Evolutionary conservation across 2,797 vertebrate genomes (phyloP).

Genomic region (Podarcis lilfordi): DNA sequence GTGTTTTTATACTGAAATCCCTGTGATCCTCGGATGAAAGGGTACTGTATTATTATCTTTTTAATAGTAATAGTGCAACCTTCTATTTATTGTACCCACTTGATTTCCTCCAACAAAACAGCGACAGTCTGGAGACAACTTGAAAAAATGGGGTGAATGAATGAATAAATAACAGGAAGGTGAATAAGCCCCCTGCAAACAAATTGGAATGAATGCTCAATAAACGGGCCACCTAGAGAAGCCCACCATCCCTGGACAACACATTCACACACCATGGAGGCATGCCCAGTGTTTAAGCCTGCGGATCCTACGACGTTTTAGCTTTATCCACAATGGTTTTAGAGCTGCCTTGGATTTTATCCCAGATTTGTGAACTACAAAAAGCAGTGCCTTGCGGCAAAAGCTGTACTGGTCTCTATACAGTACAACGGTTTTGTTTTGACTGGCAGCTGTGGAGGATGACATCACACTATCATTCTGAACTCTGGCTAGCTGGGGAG

Average conservation of each 20-base stretch:
- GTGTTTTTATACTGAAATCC: no score
- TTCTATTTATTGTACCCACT: no score
- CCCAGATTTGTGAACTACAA: conserved; percentile 62
- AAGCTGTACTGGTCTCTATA: conserved; percentile 64
- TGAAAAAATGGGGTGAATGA: no score
- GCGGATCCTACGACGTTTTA: conserved; percentile 35
- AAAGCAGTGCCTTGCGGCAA: conserved; percentile 59
- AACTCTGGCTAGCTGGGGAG: conserved; percentile 31
- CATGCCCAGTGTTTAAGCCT: conserved; percentile 24
- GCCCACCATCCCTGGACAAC: neutral
- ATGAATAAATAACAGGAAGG: no score
- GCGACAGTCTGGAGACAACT: no score
- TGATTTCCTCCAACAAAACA: no score
- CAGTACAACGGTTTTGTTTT: conserved; percentile 66
- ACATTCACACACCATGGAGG: neutral
- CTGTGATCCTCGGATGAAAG: no score
- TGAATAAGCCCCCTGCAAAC: no score
- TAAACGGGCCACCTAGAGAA: no score
- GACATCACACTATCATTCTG: conserved; percentile 65
- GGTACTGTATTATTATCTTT: no score
- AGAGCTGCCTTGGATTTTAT: conserved; percentile 57
- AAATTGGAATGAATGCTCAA: no score
- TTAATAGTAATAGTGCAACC: no score
- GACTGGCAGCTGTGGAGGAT: conserved; percentile 57
- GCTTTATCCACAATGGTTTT: conserved; percentile 40